Conservation (phyloP, 2,113 vertebrate species). For the Collichthys lucidus region DNA sequence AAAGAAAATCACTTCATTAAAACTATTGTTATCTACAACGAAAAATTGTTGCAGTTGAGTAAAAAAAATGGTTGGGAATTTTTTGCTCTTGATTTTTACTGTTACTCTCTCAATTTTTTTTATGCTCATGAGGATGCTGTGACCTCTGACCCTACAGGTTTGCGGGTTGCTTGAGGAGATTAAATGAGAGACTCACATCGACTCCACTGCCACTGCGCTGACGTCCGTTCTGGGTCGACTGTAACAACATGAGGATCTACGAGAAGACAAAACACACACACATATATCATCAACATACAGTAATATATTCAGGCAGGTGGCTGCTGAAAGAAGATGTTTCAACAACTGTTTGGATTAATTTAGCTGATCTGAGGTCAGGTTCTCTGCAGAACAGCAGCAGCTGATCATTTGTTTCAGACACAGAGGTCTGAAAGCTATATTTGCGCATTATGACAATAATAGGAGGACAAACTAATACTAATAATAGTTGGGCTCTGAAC, state of each 20-base stretch:
- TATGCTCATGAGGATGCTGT: not conserved
- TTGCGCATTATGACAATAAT: too few relatives aligned
- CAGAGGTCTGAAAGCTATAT: not conserved
- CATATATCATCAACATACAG: not conserved
- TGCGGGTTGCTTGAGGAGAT: not conserved
- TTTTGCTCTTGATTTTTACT: too few relatives aligned
- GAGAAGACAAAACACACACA: not conserved
- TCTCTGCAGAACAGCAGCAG: not conserved
- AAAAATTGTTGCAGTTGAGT: too few relatives aligned
- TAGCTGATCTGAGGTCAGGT: constrained; percentile 1
- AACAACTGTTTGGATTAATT: not conserved
- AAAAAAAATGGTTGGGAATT: too few relatives aligned
- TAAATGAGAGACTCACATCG: constrained; percentile 79
- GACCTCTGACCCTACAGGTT: not conserved
- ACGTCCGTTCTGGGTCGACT: constrained; percentile 78
- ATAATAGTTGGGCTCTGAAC: too few relatives aligned
- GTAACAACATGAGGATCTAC: constrained; percentile 92
- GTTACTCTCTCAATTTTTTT: too few relatives aligned
- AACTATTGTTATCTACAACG: too few relatives aligned
- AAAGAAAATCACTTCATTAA: too few relatives aligned
- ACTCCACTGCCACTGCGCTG: constrained; percentile 80
- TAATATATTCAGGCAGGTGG: not conserved
- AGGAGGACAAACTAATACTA: too few relatives aligned
- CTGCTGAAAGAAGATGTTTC: not conserved
- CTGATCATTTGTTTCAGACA: not conserved